Evolutionary conservation across 2,888 invertebrate genomes (phyloP), one percentile per base, ranked within the genome.

Genomic region (Periphyllus acericola): DNA sequence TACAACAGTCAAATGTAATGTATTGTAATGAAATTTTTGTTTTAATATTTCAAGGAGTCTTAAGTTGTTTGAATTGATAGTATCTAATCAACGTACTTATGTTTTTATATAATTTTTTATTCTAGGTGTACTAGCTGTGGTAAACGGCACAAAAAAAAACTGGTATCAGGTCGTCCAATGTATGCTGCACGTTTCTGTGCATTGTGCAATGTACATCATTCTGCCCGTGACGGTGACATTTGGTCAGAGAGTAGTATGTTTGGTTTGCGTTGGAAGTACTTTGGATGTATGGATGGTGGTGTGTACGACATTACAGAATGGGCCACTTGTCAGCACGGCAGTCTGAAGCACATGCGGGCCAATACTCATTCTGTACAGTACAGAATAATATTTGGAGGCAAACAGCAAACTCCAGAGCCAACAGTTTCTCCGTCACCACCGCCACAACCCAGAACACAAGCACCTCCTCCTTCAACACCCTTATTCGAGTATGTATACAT

Each of bases 291-390:
- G 97, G 98, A 98, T 92, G 97, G 97, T 88, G 96, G 96, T 89
- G 96, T 98, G 55, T 98, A 97, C 92, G 97, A 98, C 92, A 98
- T 99, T 90, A 98, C 98, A 78, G 97, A 98, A 92, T 98, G 98
- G 98, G 98, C 98, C 36, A 96, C 96, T 90, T 98, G 98, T 92
- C 97, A 98, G 93, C 96, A 95, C 91, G 93, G 94, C 89, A 94
- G 94, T 91, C 92, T 95, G 90, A 94, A 94, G 90, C 97, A 98
- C 92, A 93, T 98, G 90, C 95, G 96, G 92, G 96, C 97, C 25
- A 97, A 98, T 92, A 96, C 96, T 89, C 98, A 98, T 93, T 95
- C 95, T 92, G 97, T 98, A 89, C 97, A 97, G 92, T 96, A 96
- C 92, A 94, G 96, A 90, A 96, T 96, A 91, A 95, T 96, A 90